A percentile compares a stretch with the other conserved stretches of the same genome.
These are phyloP conservation scores for Calephelis nemesis DNA, from an alignment of 1,140 invertebrate species.

Conservation along the genomic window DNA sequence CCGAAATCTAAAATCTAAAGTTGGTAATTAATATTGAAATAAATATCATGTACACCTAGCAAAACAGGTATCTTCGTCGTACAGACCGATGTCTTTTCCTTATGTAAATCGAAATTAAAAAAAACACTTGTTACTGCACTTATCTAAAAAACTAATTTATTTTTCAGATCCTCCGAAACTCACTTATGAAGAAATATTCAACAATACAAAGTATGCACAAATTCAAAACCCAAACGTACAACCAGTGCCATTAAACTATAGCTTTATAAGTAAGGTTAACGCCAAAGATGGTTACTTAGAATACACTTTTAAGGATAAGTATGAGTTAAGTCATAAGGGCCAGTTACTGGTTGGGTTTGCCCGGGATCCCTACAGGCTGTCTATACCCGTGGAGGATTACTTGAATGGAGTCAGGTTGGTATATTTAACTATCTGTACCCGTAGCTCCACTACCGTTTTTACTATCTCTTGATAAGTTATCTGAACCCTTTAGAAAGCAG, in stretches of 20 bases:
- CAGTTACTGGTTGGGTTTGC: slow-evolving; percentile 59
- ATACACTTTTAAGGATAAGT: slow-evolving; percentile 26
- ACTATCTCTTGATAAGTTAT: no score
- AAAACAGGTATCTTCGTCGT: no score
- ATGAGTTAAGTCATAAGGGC: slow-evolving; percentile 30
- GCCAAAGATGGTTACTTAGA: slow-evolving; percentile 41
- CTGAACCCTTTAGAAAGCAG: no score
- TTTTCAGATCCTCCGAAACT: slow-evolving; percentile 25
- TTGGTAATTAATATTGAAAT: no score
- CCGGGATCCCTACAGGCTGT: slow-evolving; percentile 60
- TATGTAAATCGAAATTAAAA: no score
- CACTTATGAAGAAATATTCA: slow-evolving; percentile 27
- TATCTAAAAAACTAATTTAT: not conserved
- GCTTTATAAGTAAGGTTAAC: slow-evolving; percentile 22
- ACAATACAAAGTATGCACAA: slow-evolving; percentile 27
- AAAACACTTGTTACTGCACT: no score
- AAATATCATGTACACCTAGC: no score
- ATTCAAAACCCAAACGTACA: not conserved
- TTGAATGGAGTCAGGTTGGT: slow-evolving; percentile 57
- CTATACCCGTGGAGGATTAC: slow-evolving; percentile 59
- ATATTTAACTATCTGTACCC: no score
- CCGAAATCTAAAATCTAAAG: no score
- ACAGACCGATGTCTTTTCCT: no score
- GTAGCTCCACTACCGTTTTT: no score
- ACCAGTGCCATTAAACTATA: slow-evolving; percentile 8